Base-by-base conservation (phyloP, 2,113 vertebrate species). In the Tretioscincus oriximinensis region DNA sequence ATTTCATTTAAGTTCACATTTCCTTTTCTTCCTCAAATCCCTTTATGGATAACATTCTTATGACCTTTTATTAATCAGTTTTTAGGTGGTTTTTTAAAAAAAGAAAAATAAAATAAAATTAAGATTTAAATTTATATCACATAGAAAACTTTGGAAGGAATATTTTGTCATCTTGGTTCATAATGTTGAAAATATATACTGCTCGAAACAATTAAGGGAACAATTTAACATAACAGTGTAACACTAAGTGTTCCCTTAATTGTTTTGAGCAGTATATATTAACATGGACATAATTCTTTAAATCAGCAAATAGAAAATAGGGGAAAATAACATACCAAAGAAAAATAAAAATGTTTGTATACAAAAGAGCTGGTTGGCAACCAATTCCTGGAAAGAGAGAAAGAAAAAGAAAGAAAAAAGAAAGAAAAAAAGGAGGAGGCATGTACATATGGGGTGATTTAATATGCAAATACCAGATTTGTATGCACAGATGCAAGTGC, bases 381-480 rank as follows among this genome's bases (percentile, higher is more conserved):
- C 28, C 85, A 71, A 21, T 84, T 35, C 28, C 18, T 87, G 2
- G 26, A 73, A 29, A 77, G 14, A 58, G 18, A 58, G 14, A 58
- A 18, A 58, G 12, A 58, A 16, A 58, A 16, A 58, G 18, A 58
- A 16, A 58, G 18, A 58, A 16, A 58, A 51, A 14, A 51, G 49
- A 51, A 14, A 51, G 49, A 51, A 51, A 51, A 8, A 51, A 86
- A 87, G 16, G 29, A 66, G 16, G 81, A 24, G 26, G 22, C 18
- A 60, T n/a, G 61, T 74, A 84, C 61, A 76, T 87, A 84, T 71
- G 73, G 61, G 77, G 81, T n/a, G 7, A 75, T 78, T 54, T 87
- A 12, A 86, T 73, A 35, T 21, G 75, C n/a, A 91, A 88, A 91
- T 80, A 87, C 26, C 73, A 86, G 73, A 81, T 89, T 87, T 89